These are phyloP conservation scores for Andrena fulva DNA, from an alignment of 2,888 invertebrate species.

Conservation along the genomic window DNA sequence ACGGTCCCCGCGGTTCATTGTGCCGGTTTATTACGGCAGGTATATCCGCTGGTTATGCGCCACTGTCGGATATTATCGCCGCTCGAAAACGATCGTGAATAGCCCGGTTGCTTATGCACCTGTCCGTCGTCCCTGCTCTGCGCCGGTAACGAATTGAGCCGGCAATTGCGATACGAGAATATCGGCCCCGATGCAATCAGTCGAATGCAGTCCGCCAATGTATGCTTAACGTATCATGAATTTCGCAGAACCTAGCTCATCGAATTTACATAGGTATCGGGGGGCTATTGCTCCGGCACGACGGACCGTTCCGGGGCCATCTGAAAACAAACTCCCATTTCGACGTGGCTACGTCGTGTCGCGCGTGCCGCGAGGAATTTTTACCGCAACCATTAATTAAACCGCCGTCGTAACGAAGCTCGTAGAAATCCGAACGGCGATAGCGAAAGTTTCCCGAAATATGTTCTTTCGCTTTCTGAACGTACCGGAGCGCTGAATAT, in stretches of 20 bases:
- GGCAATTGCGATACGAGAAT: slow-evolving; percentile 61
- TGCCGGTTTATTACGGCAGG: slow-evolving; percentile 28
- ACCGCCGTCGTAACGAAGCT: too few relatives aligned
- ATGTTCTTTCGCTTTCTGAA: too few relatives aligned
- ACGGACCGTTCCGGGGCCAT: too few relatives aligned
- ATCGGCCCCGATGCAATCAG: slow-evolving; percentile 60
- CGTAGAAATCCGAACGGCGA: too few relatives aligned
- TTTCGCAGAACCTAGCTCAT: slow-evolving; percentile 53
- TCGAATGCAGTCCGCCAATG: slow-evolving; percentile 48
- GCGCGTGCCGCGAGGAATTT: too few relatives aligned
- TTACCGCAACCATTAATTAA: too few relatives aligned
- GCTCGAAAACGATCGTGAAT: slow-evolving; percentile 60
- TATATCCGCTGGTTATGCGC: slow-evolving; percentile 29
- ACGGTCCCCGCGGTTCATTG: slow-evolving; percentile 21
- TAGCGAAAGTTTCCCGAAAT: too few relatives aligned
- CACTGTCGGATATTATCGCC: slow-evolving; percentile 41
- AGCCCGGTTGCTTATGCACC: slow-evolving; percentile 53
- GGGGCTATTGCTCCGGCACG: slow-evolving; percentile 2
- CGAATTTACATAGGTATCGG: slow-evolving; percentile 39
- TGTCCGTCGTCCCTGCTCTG: slow-evolving; percentile 48
- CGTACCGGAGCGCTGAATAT: too few relatives aligned
- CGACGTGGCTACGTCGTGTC: too few relatives aligned
- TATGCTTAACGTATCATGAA: slow-evolving; percentile 67
- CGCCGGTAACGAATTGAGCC: slow-evolving; percentile 57
- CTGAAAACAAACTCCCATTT: too few relatives aligned